Conservation (phyloP, 2,113 vertebrate genomes). For the Pygoscelis antarcticus region DNA sequence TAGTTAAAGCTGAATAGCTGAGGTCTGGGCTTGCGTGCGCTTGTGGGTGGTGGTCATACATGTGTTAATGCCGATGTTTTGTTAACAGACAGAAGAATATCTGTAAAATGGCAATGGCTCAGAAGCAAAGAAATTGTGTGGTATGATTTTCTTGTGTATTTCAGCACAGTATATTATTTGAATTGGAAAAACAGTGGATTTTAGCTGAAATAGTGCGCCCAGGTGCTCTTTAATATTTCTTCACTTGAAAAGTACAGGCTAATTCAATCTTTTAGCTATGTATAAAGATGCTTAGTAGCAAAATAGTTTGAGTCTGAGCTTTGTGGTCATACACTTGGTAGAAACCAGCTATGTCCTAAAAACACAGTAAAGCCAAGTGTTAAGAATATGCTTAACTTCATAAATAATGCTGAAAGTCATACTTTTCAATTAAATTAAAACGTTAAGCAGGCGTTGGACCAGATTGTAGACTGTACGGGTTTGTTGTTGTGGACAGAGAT, state of each 20-base stretch:
- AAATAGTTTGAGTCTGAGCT: neutral
- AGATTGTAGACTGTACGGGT: rapidly evolving
- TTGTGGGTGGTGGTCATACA: rapidly evolving
- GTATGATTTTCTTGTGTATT: conserved; percentile 36
- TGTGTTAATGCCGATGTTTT: neutral
- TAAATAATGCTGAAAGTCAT: rapidly evolving
- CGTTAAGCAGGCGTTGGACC: rapidly evolving
- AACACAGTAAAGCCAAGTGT: rapidly evolving
- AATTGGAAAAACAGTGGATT: neutral
- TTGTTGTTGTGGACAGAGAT: neutral
- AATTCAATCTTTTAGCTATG: neutral
- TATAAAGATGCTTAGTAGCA: neutral
- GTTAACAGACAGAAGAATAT: neutral
- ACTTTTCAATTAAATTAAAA: neutral
- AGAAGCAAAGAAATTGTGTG: conserved; percentile 66
- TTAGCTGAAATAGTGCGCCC: neutral
- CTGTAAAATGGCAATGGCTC: conserved; percentile 75
- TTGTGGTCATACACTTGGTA: rapidly evolving
- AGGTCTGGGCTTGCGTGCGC: rapidly evolving
- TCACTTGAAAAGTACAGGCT: neutral
- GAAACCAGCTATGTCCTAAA: neutral
- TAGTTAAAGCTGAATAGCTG: neutral
- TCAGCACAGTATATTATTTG: rapidly evolving
- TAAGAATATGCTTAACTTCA: neutral
- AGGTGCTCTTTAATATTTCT: neutral